phyloP scores from a whole-genome alignment of 2,113 vertebrate genomes.

The Irena cyanogastra region DNA sequence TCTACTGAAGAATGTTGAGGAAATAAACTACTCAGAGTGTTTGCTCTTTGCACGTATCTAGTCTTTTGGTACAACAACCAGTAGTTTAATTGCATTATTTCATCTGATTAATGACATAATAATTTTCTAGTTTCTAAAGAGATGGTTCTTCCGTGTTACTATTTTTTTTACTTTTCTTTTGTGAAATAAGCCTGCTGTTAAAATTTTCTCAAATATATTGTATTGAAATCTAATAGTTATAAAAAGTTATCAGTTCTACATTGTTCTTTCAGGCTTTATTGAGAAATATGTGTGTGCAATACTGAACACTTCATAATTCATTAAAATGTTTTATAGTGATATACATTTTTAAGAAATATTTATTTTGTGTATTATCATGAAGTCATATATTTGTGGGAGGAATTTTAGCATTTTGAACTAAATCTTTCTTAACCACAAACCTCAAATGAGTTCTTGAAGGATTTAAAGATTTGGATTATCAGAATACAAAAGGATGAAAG shows the following conservation, averaged over 20 bases:
- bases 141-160: background rate
- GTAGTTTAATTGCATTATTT: background rate
- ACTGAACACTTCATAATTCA: background rate
- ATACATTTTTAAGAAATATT: background rate
- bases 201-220: background rate
- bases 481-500: conserved; percentile 63
- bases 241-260: background rate
- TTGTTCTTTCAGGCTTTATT: background rate
- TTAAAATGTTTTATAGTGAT: background rate
- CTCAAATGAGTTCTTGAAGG: conserved; percentile 29
- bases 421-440: conserved; percentile 6
- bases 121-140: background rate
- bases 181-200: background rate
- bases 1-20: background rate
- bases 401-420: background rate
- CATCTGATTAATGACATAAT: background rate
- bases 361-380: background rate
- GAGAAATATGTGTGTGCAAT: background rate
- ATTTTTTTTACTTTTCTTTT: background rate
- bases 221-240: background rate
- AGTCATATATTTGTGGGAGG: background rate
- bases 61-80: background rate
- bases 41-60: background rate
- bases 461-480: conserved; percentile 63
- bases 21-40: background rate